Percentiles rank a stretch among this genome's conserved stretches.
Evolutionary conservation across 2,113 vertebrate genomes (phyloP).

Genomic region (Daboia siamensis): DNA sequence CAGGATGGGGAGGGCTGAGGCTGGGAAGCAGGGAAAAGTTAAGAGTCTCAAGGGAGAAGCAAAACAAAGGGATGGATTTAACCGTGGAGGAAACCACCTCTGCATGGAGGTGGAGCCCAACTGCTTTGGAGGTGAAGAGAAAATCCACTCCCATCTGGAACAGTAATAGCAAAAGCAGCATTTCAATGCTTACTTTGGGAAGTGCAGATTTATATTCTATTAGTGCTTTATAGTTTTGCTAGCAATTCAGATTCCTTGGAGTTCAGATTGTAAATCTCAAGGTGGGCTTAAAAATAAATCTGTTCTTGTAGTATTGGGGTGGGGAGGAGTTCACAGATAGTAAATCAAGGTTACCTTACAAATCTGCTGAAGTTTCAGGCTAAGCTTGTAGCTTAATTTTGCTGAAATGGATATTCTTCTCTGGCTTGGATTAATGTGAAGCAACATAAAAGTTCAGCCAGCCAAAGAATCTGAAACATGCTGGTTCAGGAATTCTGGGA

Average conservation of each 20-base stretch:
- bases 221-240: not conserved
- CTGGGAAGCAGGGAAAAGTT: not conserved
- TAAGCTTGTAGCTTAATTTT: not conserved
- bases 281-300: not conserved
- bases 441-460: not conserved
- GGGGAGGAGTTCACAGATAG: not conserved
- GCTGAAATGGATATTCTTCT: not conserved
- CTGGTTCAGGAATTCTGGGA: no score
- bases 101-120: not conserved
- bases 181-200: not conserved
- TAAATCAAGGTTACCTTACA: not conserved
- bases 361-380: not conserved
- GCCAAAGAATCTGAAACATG: no score
- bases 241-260: not conserved
- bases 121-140: not conserved
- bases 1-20: not conserved
- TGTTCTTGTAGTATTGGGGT: not conserved
- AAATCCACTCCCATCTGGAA: not conserved
- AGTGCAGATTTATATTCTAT: not conserved
- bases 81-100: not conserved
- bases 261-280: not conserved
- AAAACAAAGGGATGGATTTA: not conserved
- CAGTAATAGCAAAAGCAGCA: not conserved
- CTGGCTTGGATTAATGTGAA: not conserved
- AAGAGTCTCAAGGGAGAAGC: not conserved